Percentiles rank a stretch among this genome's conserved stretches.
Evolutionary conservation across 2,113 vertebrate genomes (phyloP).

Genomic region (Leiothrix lutea): DNA sequence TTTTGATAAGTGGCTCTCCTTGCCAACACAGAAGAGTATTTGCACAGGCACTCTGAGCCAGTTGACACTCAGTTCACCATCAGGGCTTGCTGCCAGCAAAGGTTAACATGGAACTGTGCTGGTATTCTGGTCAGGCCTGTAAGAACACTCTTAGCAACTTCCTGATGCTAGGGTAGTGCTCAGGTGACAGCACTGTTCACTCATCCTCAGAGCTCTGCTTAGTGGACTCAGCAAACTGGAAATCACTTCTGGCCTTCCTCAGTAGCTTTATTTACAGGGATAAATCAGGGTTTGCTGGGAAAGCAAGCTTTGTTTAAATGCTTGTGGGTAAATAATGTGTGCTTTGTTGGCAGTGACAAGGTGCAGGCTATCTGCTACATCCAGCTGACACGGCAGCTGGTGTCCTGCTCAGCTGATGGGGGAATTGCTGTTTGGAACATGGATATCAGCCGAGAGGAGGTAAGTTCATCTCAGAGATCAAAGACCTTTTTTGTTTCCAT

Average conservation of each 20-base stretch:
- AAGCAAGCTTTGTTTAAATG: background rate
- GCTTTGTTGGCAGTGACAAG: slow-evolving; percentile 80
- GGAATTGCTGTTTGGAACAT: slow-evolving; percentile 98
- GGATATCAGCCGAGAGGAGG: slow-evolving; percentile 93
- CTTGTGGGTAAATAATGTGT: background rate
- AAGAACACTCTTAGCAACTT: background rate
- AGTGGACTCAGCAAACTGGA: background rate
- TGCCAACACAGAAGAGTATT: background rate
- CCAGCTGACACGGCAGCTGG: slow-evolving; percentile 87
- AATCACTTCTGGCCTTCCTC: background rate
- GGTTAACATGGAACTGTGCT: background rate
- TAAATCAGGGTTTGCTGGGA: background rate
- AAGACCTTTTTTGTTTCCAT: background rate
- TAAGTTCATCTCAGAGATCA: slow-evolving; percentile 14
- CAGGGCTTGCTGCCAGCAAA: background rate
- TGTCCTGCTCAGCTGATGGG: slow-evolving; percentile 93
- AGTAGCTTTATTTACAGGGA: background rate
- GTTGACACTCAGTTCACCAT: background rate
- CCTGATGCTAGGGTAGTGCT: background rate
- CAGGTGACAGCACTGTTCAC: background rate
- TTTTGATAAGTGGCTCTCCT: background rate
- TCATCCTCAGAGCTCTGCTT: background rate
- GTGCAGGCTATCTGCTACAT: slow-evolving; percentile 92
- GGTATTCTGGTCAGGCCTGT: background rate
- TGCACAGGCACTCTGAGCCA: background rate